Evolutionary conservation across 2,888 invertebrate species (phyloP), one percentile per base, ranked within the genome.

Genomic region (Shargacucullia verbasci): DNA sequence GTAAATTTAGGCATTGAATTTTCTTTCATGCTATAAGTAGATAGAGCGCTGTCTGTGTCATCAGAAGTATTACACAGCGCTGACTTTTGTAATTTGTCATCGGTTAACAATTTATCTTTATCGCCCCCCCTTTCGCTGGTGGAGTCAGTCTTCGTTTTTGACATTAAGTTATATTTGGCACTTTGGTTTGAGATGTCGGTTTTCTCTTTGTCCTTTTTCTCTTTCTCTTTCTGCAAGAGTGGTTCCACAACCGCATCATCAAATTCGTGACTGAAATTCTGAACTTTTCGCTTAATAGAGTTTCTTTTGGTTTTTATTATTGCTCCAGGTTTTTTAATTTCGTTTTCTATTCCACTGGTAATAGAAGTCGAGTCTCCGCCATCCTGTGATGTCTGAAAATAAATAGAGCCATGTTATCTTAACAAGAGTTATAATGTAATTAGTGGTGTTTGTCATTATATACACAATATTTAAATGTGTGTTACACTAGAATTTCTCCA

Each of bases 211-310:
- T 86, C 87, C 13, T 70, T 52, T 64, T 84, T 86, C 41, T 87
- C 85, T 53, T 85, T 88, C 15, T 89, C 89, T 57, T 86, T 88
- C 76, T 90, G 88, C 27, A 94, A 78, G 14, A 94, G 80, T 14
- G 94, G 94, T 75, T 94, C 92, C 61, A 88, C 85, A 49, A 90
- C 91, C 25, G 88, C 83, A 52, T 94, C 93, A 43, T 94, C 93
- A 8, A 87, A 84, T 65, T 93, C 94, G 31, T 85, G 82, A 50
- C 87, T 89, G 6, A 89, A 85, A 62, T 79, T 88, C 58, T 88
- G 88, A 60, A 87, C 86, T 72, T 89, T 93, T 60, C 85, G 85
- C 77, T 92, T 94, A 15, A 90, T 84, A 39, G 91, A 92, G 71
- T 68, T 91, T 73, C 86, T 88, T 74, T 93, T 94, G 0, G 83